Evolutionary conservation across 53 echinoderm and acorn worm species (phyloP), one percentile per base, ranked within the genome.

Genomic region (Echinometra lucunter): DNA sequence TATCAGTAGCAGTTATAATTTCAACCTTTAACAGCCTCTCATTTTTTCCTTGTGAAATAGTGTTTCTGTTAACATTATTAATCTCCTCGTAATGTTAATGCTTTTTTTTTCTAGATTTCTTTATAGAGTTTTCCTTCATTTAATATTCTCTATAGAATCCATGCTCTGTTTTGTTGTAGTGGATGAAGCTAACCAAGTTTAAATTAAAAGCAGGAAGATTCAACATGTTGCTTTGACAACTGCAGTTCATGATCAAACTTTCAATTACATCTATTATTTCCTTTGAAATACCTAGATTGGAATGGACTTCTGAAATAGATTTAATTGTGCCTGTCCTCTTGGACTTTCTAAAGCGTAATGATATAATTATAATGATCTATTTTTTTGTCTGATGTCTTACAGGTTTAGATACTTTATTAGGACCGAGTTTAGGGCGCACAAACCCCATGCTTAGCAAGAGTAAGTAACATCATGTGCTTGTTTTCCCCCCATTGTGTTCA

Each of bases 381-480:
- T 49, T 63, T 66, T 92, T 27, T 60, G 58, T 78, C 66, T n/a
- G 49, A 58, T 82, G 37, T 74, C 67, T 78, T 89, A 15, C 92
- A 98, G 98, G 98, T 53, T 82, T 98, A 89, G 98, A 98, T 49
- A 96, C 98, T 18, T 95, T 98, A 60, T 96, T 98, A 93, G 97
- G 97, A 69, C 98, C 98, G 89, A 97, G 96, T 89, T 90, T 97
- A 66, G 96, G 97, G 63, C 94, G 97, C 92, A 96, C 94, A n/a
- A 97, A 96, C 92, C 95, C 95, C 42, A 92, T 97, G 96, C 96
- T 98, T 47, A 97, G 98, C 87, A 98, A 98, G 96, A 98, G 98
- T 97, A 95, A 98, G 98, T 94, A 30, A 27, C 49, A n/a, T 74
- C 58, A 18, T 40, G 37, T 63, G 57, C 45, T 74, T 74, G 28